Percentiles rank a stretch among this genome's conserved stretches.
These are phyloP conservation scores for Serripes groenlandicus DNA, from an alignment of 2,888 invertebrate genomes.

Conservation along the genomic window DNA sequence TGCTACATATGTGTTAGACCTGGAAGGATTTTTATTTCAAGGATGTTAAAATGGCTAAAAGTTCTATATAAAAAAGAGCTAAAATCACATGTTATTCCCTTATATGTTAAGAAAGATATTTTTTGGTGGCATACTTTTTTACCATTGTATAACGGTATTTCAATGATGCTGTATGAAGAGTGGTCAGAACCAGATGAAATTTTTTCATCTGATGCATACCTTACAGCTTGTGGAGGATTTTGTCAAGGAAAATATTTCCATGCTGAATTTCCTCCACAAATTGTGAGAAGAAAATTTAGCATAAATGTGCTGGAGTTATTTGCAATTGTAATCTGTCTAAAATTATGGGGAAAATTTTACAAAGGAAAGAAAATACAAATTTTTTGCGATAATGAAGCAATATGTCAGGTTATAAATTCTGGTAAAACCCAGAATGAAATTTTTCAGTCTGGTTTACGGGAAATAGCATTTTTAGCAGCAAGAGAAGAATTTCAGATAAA, in stretches of 20 bases:
- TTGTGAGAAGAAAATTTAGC: not conserved
- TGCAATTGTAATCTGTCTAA: not conserved
- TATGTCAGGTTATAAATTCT: not conserved
- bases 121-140: not conserved
- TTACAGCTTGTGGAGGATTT: not conserved
- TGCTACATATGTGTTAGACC: not conserved
- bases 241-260: not conserved
- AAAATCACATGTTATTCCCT: not conserved
- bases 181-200: constrained; percentile 1
- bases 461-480: not conserved
- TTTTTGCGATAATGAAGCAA: not conserved
- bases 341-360: not conserved
- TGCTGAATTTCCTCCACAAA: not conserved
- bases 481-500: not conserved
- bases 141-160: not conserved
- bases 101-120: constrained; percentile 3
- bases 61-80: not conserved
- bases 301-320: not conserved
- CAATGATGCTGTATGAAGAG: constrained; percentile 6
- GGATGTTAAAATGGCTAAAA: not conserved
- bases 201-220: not conserved
- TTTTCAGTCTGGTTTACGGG: not conserved
- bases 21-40: constrained; percentile 5
- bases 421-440: not conserved
- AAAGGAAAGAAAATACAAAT: not conserved